A percentile compares a stretch with the other conserved stretches of the same genome.
Conservation (phyloP, 92 coral and sea anemone genomes). For the Epizoanthus fatuus region DNA sequence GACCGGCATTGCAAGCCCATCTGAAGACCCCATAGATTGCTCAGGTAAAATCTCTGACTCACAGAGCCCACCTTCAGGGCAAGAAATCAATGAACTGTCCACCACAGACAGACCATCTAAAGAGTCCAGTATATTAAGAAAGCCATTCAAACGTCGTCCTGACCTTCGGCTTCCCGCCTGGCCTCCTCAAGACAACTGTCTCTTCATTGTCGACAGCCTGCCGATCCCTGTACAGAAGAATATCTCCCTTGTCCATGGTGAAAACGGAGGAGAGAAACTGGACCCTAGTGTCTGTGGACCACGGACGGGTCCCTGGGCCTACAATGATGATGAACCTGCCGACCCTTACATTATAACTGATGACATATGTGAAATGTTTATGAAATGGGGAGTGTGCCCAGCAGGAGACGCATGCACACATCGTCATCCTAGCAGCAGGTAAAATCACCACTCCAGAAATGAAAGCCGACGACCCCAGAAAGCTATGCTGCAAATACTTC, state of each 20-base stretch:
- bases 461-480: too few species aligned
- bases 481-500: too few species aligned
- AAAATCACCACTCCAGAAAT: not conserved
- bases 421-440: constrained; percentile 76
- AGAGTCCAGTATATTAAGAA: not conserved
- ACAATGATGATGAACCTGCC: not conserved
- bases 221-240: constrained; percentile 8
- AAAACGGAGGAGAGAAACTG: not conserved
- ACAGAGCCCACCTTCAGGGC: not conserved
- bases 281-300: not conserved
- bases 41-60: not conserved
- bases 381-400: constrained; percentile 71
- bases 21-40: not conserved
- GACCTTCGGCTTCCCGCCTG: constrained; percentile 28
- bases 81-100: not conserved
- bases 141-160: constrained; percentile 19
- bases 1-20: too few species aligned
- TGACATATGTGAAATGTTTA: constrained; percentile 66
- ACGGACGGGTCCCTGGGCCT: constrained; percentile 31
- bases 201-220: constrained; percentile 16
- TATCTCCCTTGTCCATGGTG: constrained; percentile 34
- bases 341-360: constrained; percentile 33
- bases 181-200: constrained; percentile 38
- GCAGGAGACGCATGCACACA: constrained; percentile 58
- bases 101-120: not conserved